Conservation (phyloP, 2,113 vertebrate species). For the Isurus oxyrinchus region DNA sequence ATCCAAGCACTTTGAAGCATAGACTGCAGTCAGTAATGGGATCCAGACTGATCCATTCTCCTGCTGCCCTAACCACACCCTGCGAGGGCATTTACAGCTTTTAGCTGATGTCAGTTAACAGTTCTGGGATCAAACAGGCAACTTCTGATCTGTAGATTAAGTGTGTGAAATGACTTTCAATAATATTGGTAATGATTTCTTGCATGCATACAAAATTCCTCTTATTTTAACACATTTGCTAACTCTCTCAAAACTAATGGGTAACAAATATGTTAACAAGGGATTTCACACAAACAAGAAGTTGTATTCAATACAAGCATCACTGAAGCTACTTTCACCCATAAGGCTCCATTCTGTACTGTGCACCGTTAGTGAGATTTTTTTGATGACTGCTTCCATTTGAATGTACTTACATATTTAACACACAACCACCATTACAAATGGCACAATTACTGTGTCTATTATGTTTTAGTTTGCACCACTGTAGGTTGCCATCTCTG, state of each 20-base stretch:
- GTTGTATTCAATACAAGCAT: background rate
- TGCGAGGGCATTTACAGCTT: background rate
- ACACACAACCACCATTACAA: background rate
- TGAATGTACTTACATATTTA: background rate
- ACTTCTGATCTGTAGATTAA: background rate
- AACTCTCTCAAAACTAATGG: background rate
- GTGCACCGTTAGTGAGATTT: background rate
- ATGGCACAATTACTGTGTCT: background rate
- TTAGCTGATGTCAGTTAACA: background rate
- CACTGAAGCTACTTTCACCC: background rate
- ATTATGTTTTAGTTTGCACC: background rate
- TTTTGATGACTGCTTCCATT: background rate
- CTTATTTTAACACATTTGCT: background rate
- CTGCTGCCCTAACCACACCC: background rate
- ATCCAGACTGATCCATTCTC: background rate
- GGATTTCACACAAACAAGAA: background rate
- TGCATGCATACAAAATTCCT: background rate
- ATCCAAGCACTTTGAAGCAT: background rate
- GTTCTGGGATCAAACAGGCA: background rate
- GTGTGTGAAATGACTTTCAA: background rate
- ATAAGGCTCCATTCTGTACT: background rate
- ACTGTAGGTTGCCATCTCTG: background rate
- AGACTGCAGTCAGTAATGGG: background rate
- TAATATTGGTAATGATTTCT: background rate
- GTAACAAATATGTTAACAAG: background rate